These are phyloP conservation scores for Halcyon leucocephala DNA, from an alignment of 2,797 vertebrate species.

Conservation along the genomic window DNA sequence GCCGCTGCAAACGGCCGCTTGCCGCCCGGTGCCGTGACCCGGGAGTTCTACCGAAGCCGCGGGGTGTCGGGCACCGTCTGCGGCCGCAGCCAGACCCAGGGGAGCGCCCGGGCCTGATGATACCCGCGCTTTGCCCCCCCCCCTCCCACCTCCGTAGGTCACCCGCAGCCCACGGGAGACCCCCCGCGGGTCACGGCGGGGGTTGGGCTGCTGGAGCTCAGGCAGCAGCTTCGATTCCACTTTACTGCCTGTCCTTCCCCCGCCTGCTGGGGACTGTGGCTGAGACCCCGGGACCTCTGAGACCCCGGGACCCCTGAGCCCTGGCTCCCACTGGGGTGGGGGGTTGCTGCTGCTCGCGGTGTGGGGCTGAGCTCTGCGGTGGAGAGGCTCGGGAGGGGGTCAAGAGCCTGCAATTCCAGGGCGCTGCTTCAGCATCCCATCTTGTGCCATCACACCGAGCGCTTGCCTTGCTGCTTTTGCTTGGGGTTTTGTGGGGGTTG, in stretches of 20 bases:
- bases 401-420: background rate
- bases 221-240: background rate
- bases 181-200: background rate
- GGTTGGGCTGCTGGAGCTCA: background rate
- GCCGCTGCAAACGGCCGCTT: background rate
- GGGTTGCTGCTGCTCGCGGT: background rate
- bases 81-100: background rate
- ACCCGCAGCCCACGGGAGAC: background rate
- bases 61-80: background rate
- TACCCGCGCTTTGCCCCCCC: background rate
- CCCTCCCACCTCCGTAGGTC: background rate
- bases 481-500: no score
- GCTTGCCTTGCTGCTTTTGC: background rate
- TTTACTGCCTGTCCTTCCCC: background rate
- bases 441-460: fast-evolving
- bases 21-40: background rate
- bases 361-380: background rate
- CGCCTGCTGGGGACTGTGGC: background rate
- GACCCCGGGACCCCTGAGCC: no score
- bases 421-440: background rate
- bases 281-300: no score
- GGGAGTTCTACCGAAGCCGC: background rate
- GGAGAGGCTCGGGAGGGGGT: background rate
- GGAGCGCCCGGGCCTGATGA: background rate
- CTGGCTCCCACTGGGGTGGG: fast-evolving